phyloP scores from a whole-genome alignment of 1,140 invertebrate genomes.

The Drosophila bifasciata region DNA sequence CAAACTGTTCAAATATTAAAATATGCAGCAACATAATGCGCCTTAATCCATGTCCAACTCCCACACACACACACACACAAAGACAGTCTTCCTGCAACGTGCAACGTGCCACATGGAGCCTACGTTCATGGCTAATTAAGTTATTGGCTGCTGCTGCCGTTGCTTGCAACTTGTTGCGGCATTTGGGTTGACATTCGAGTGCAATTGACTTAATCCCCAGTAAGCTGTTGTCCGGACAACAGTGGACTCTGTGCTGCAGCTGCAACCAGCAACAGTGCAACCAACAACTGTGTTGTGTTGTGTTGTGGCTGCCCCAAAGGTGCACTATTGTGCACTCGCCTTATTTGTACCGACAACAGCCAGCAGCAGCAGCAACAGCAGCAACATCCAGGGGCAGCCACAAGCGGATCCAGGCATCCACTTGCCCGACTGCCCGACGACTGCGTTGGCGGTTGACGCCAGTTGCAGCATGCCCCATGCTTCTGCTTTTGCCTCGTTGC shows the following conservation, averaged over 20 bases:
- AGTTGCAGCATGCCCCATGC: constrained; percentile 11
- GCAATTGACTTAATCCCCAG: constrained; percentile 78
- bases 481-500: constrained; percentile 14
- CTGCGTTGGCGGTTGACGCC: constrained; percentile 53
- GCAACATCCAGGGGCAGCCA: constrained; percentile 34
- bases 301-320: constrained; percentile 32
- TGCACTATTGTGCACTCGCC: constrained; percentile 71
- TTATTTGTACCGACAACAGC: constrained; percentile 77
- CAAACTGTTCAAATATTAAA: no score
- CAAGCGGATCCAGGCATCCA: constrained; percentile 33
- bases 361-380: constrained; percentile 43
- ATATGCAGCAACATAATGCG: constrained; percentile 16
- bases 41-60: constrained; percentile 34
- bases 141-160: constrained; percentile 63
- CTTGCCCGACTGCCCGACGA: constrained; percentile 10
- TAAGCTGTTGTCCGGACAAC: constrained; percentile 58
- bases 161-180: constrained; percentile 76
- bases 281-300: not conserved
- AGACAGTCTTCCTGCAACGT: constrained; percentile 13
- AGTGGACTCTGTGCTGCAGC: constrained; percentile 21
- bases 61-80: constrained; percentile 27
- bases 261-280: constrained; percentile 6
- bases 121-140: constrained; percentile 70
- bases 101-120: constrained; percentile 28
- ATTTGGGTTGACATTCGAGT: constrained; percentile 77